These are phyloP conservation scores for Colistium nudipinnis DNA, from an alignment of 2,113 vertebrate species.

Conservation along the genomic window DNA sequence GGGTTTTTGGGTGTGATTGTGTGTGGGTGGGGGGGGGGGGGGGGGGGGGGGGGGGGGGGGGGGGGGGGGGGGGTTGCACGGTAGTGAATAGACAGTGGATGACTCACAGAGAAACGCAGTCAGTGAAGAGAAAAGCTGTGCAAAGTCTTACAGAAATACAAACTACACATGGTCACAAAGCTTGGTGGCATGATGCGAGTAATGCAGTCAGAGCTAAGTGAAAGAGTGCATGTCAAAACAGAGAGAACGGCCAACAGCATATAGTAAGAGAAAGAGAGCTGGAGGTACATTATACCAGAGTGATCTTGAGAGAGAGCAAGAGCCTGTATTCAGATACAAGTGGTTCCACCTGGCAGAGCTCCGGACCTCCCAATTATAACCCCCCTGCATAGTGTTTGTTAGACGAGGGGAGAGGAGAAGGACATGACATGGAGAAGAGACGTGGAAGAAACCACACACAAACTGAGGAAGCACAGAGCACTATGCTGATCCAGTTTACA, in stretches of 20 bases:
- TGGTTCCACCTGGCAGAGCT: constrained; percentile 84
- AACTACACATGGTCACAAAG: neutral
- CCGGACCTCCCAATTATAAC: constrained; percentile 79
- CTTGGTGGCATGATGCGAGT: neutral
- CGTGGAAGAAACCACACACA: constrained; percentile 48
- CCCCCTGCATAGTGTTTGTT: constrained; percentile 70
- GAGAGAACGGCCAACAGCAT: constrained; percentile 44
- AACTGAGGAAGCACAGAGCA: constrained; percentile 22
- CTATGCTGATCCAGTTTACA: constrained; percentile 18
- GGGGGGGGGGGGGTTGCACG: neutral
- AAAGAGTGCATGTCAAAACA: neutral
- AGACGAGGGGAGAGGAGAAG: constrained; percentile 42
- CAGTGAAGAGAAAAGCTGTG: neutral
- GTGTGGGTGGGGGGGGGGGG: neutral
- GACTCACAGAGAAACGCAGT: constrained; percentile 19
- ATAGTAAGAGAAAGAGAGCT: constrained; percentile 47
- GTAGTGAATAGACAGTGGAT: constrained; percentile 15
- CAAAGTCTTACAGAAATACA: constrained; percentile 6
- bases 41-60: neutral
- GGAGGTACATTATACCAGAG: constrained; percentile 55
- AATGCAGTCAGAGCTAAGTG: constrained; percentile 2
- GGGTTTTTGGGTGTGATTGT: neutral
- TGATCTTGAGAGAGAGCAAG: constrained; percentile 74
- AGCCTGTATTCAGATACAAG: constrained; percentile 78
- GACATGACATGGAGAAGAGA: constrained; percentile 35